Conservation (phyloP, 2,797 vertebrate genomes). For the Pogoniulus pusillus region DNA sequence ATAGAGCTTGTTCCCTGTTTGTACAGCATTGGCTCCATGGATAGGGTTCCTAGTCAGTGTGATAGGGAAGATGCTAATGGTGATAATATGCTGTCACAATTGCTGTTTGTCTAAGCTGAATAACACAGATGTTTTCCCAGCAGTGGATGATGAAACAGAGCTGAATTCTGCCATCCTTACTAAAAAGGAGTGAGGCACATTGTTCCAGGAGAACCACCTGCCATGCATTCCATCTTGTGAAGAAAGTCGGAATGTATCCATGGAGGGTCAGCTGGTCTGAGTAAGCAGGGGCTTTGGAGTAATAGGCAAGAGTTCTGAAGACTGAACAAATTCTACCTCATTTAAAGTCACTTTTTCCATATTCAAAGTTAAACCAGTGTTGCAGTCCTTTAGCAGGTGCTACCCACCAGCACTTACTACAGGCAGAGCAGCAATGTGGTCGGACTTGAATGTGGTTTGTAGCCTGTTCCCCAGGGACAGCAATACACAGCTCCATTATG, state of each 20-base stretch:
- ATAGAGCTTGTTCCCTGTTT: neutral
- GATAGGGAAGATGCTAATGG: neutral
- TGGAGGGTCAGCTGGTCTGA: neutral
- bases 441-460: neutral
- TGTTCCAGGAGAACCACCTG: neutral
- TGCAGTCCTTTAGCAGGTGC: neutral
- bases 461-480: neutral
- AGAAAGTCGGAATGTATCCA: neutral
- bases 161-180: neutral
- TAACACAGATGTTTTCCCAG: neutral
- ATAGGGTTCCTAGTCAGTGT: neutral
- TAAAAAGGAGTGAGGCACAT: neutral
- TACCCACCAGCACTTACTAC: neutral
- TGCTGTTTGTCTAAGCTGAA: neutral
- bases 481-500: neutral
- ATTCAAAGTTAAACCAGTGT: neutral
- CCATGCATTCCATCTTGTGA: neutral
- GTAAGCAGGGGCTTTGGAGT: neutral
- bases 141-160: neutral
- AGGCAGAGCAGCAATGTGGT: neutral
- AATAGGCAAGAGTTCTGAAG: neutral
- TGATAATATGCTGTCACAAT: neutral
- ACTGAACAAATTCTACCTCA: neutral
- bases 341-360: neutral
- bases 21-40: neutral